A percentile compares a stretch with the other conserved stretches of the same genome.
These are phyloP conservation scores for Antennarius striatus DNA, from an alignment of 2,113 vertebrate species.

Conservation along the genomic window DNA sequence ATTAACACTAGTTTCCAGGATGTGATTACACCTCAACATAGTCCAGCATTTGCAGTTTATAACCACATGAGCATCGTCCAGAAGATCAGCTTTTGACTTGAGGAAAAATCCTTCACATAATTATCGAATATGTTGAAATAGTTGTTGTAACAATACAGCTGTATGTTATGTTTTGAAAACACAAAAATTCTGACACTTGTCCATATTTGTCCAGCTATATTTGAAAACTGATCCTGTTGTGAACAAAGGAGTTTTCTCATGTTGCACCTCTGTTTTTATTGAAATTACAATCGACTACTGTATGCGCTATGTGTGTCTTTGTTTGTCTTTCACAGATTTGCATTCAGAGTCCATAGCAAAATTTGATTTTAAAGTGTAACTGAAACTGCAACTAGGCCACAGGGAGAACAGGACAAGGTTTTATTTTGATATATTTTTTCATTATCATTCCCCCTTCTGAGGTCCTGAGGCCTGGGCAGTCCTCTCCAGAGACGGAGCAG, in stretches of 20 bases:
- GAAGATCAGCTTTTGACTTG: too few relatives aligned
- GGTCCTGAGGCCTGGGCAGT: constrained; percentile 35
- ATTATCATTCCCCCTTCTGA: constrained; percentile 44
- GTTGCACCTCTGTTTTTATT: neutral
- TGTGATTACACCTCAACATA: neutral
- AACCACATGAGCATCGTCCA: too few relatives aligned
- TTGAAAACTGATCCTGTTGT: too few relatives aligned
- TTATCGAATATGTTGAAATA: neutral
- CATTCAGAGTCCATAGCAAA: constrained; percentile 15
- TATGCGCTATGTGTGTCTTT: neutral
- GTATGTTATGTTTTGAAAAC: neutral
- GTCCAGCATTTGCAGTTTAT: too few relatives aligned
- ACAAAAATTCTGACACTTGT: too few relatives aligned
- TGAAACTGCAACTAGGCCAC: constrained; percentile 34
- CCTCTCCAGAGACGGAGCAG: constrained; percentile 50
- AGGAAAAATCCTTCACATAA: neutral
- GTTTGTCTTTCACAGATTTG: constrained; percentile 1
- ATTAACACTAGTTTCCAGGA: neutral
- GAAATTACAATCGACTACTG: constrained; percentile 18
- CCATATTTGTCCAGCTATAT: too few relatives aligned
- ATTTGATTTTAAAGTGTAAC: constrained; percentile 25
- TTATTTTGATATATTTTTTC: constrained; percentile 28
- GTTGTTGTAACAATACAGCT: neutral
- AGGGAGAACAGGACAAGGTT: constrained; percentile 7
- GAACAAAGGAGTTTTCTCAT: neutral